phyloP scores from a whole-genome alignment of 2,113 vertebrate species.

The Mastomys coucha region DNA sequence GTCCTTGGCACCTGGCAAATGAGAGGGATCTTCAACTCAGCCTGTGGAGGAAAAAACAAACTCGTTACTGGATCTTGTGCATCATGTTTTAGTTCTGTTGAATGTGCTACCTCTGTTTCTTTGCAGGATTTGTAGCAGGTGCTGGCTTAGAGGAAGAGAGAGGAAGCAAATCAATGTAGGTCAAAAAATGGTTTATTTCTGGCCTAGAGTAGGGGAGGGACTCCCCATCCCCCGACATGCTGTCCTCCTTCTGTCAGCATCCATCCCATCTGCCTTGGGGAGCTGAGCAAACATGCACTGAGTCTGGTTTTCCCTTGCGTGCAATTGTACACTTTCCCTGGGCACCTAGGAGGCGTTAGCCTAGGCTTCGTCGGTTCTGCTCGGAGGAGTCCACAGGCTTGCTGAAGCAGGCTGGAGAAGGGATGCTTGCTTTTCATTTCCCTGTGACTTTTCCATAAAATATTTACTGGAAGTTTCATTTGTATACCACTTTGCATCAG shows the following conservation, averaged over 20 bases:
- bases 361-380: neutral
- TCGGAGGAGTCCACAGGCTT: neutral
- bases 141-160: neutral
- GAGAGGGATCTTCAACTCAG: slow-evolving; percentile 69
- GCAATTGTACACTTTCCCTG: slow-evolving; percentile 23
- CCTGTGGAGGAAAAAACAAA: slow-evolving; percentile 71
- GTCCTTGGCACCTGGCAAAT: neutral
- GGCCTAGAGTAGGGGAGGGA: neutral
- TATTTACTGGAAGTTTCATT: slow-evolving; percentile 31
- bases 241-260: slow-evolving; percentile 79
- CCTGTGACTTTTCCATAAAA: slow-evolving; percentile 20
- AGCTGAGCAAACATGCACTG: neutral
- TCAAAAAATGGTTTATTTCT: slow-evolving; percentile 73
- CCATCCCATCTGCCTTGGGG: slow-evolving; percentile 52
- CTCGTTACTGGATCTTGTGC: neutral
- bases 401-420: neutral
- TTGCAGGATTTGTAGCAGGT: slow-evolving; percentile 45
- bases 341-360: neutral
- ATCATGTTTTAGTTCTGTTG: slow-evolving; percentile 11
- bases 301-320: slow-evolving; percentile 1
- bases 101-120: neutral
- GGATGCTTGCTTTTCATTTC: neutral
- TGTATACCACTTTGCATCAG: neutral
- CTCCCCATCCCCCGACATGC: neutral
- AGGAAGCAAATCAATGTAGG: slow-evolving; percentile 13